Evolutionary conservation across 2,888 invertebrate genomes (phyloP), one percentile per base, ranked within the genome.

Genomic region (Trisateles emortualis): DNA sequence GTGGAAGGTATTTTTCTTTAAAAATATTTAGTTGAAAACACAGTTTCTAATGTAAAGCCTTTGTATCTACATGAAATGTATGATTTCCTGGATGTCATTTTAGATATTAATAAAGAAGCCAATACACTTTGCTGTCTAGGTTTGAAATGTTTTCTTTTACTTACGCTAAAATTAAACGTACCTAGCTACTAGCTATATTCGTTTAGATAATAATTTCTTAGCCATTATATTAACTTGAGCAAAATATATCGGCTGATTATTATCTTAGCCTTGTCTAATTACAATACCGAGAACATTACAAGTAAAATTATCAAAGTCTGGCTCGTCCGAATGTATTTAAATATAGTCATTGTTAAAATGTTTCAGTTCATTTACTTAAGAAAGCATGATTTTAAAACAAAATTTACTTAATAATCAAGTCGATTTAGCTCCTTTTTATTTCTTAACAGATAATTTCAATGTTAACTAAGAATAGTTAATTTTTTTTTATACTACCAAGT

Each of bases 231-330:
- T n/a, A 29, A 30, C 4, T 30, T 22, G 29, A 24, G 14, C 30
- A 9, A 29, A 38, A 32, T 32, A 24, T 32, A 39, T 43, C 39
- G n/a, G 5, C 22, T 32, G 24, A 58, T 47, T 43, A 41, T 63
- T 43, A 41, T 63, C 44, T 26, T 26, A 52, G 8, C 26, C 41
- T 43, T 44, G 32, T 26, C 17, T 61, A 41, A 55, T 53, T 44
- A 41, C 24, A 5, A 43, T 32, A 53, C 51, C 43, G 48, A 22
- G 33, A 1, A 16, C 55, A 64, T 60, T 52, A 54, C 11, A 0
- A 33, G 6, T 42, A 33, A 64, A 60, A 68, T 52, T 57, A 49
- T 46, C 19, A 32, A 51, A 48, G 58, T 72, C 72, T 60, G 58
- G 68, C 70, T 67, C 38, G 10, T 45, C 9, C 9, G 17, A 47